phyloP scores from a whole-genome alignment of 2,113 vertebrate species.

The Haemorhous mexicanus region DNA sequence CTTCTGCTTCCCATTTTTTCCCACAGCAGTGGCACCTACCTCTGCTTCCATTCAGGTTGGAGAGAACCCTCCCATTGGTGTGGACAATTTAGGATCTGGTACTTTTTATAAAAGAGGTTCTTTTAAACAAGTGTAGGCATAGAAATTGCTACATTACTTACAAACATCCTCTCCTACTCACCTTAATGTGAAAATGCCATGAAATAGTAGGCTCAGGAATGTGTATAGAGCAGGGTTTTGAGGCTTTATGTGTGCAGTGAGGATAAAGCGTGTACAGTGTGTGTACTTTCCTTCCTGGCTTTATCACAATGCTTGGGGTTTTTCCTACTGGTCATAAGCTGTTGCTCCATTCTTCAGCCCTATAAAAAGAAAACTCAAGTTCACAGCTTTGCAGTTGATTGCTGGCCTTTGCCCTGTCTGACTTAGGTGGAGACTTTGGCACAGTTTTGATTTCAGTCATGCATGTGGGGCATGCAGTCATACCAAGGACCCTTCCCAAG shows the following conservation, averaged over 20 bases:
- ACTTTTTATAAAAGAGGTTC: neutral
- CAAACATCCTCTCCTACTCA: neutral
- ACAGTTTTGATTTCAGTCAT: neutral
- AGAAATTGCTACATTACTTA: neutral
- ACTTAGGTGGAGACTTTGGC: neutral
- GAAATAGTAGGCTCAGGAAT: neutral
- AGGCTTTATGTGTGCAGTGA: neutral
- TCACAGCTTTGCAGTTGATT: neutral
- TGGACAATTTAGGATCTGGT: neutral
- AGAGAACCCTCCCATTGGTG: neutral
- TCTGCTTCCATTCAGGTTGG: neutral
- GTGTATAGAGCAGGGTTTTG: neutral
- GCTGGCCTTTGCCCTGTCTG: neutral
- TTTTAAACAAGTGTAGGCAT: neutral
- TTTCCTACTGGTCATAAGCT: neutral
- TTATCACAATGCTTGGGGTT: neutral
- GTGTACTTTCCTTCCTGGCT: neutral
- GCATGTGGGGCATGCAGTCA: fast-evolving
- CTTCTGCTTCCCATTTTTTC: neutral
- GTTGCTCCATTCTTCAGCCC: neutral
- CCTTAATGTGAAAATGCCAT: neutral
- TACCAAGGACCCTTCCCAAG: neutral
- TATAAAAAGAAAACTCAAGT: neutral
- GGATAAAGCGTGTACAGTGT: neutral
- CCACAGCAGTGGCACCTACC: neutral